Conservation (phyloP, 2,113 vertebrate species). For the Lucifuga dentata region DNA sequence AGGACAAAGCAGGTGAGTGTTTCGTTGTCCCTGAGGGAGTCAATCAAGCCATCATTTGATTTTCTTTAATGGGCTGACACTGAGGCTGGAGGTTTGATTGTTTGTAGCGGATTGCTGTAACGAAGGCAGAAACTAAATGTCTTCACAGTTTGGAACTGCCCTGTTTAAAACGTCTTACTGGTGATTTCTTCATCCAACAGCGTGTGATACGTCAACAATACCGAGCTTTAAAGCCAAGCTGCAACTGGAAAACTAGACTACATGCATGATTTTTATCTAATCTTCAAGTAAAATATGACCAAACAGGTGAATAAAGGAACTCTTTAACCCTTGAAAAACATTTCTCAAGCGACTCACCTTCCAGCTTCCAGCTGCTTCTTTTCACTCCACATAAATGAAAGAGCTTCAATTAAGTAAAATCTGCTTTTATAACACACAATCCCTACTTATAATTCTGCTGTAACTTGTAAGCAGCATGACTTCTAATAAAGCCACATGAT, state of each 20-base stretch:
- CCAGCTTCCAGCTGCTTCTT: constrained; percentile 4
- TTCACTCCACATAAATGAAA: constrained; percentile 56
- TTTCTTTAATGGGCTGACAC: constrained; percentile 48
- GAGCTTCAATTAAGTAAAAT: constrained; percentile 47
- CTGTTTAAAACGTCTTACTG: background rate
- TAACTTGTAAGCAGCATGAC: constrained; percentile 48
- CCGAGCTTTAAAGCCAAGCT: no score
- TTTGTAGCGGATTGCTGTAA: constrained; percentile 18
- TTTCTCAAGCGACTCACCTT: constrained; percentile 25
- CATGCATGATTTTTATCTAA: background rate
- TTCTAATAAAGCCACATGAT: constrained; percentile 70
- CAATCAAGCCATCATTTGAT: constrained; percentile 54
- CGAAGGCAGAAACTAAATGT: background rate
- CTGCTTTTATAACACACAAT: constrained; percentile 47
- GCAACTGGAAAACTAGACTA: background rate
- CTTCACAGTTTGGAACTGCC: background rate
- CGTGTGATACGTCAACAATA: no score
- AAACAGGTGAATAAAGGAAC: constrained; percentile 30
- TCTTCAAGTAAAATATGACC: constrained; percentile 1
- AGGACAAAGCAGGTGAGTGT: constrained; percentile 31
- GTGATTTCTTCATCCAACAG: no score
- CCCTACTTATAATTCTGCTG: constrained; percentile 31
- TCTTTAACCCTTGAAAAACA: constrained; percentile 4
- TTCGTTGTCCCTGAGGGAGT: constrained; percentile 48
- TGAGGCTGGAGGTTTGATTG: constrained; percentile 28